Base-by-base conservation (phyloP, 2,888 invertebrate species). In the Marasmarcha lunaedactyla region DNA sequence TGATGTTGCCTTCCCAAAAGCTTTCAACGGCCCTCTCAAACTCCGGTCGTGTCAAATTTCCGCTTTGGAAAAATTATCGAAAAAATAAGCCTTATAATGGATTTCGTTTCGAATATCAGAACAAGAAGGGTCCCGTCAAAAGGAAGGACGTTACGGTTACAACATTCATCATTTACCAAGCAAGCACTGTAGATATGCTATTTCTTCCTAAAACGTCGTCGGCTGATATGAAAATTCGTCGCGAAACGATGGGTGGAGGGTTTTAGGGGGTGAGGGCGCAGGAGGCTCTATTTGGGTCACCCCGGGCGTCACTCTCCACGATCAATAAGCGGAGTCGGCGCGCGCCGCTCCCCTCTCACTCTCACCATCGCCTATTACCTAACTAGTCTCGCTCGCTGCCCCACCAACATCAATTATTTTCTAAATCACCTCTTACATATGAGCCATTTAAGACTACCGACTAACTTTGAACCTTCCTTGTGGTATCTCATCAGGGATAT, bases 271-370 rank as follows among this genome's bases (percentile, higher is more conserved):
- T n/a, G 67, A 52, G 67, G 71, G 68, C 57, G 59, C 58, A 60
- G 70, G 67, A 79, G 81, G 76, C 74, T 79, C 76, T 81, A 83
- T 83, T 79, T 83, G 83, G 83, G 83, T 83, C 83, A 83, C 78
- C 83, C 83, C 70, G 83, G 83, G 83, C 83, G 79, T 76, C 79
- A 76, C 69, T 64, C 71, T 64, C 71, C 71, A 46, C 81, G 79
- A 83, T 83, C 83, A 71, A 83, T 83, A 83, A 30, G 63, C 51
- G 51, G 61, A 58, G 62, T 46, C 76, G 71, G 78, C 79, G 81
- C 81, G 83, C 83, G 81, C 78, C 69, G 72, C 47, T 57, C 56
- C 44, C 66, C 52, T 70, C 77, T 64, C 68, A 49, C 71, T 69
- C 64, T 54, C 68, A 51, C 49, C 66, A 60, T 63, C 66, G 61